Evolutionary conservation across 2,888 invertebrate genomes (phyloP).

Genomic region (Limnephilus rhombicus): DNA sequence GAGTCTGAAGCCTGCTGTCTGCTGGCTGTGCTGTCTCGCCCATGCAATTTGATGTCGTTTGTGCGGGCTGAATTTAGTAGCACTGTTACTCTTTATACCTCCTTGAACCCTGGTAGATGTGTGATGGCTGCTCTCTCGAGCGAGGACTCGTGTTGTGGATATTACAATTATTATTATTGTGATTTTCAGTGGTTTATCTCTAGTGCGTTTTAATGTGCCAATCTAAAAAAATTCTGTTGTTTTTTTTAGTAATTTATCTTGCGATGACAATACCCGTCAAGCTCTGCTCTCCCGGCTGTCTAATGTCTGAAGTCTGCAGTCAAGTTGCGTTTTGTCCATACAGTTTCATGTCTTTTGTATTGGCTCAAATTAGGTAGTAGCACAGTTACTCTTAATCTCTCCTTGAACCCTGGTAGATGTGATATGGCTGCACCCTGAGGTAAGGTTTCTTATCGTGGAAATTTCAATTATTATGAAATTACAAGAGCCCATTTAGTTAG

Average conservation of each 20-base stretch:
- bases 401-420: neutral
- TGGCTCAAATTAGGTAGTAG: constrained; percentile 46
- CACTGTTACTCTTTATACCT: constrained; percentile 6
- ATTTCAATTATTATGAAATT: no score
- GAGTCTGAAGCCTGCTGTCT: neutral
- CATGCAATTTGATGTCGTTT: constrained; percentile 45
- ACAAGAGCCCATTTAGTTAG: no score
- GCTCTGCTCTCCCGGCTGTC: neutral
- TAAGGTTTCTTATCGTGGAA: constrained; percentile 18
- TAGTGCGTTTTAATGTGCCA: neutral
- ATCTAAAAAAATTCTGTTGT: neutral
- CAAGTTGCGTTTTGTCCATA: neutral
- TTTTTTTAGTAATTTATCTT: neutral
- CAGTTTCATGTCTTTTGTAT: constrained; percentile 34
- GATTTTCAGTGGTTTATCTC: neutral
- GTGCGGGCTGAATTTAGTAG: constrained; percentile 51
- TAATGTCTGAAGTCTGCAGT: neutral
- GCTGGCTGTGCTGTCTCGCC: constrained; percentile 20
- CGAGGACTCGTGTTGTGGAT: constrained; percentile 39
- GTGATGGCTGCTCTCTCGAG: neutral
- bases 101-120: neutral
- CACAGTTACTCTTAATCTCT: neutral
- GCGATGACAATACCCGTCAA: constrained; percentile 47
- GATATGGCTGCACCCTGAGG: neutral
- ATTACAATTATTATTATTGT: constrained; percentile 53